Conservation (phyloP, 2,797 vertebrate species). For the Crotalus adamanteus region DNA sequence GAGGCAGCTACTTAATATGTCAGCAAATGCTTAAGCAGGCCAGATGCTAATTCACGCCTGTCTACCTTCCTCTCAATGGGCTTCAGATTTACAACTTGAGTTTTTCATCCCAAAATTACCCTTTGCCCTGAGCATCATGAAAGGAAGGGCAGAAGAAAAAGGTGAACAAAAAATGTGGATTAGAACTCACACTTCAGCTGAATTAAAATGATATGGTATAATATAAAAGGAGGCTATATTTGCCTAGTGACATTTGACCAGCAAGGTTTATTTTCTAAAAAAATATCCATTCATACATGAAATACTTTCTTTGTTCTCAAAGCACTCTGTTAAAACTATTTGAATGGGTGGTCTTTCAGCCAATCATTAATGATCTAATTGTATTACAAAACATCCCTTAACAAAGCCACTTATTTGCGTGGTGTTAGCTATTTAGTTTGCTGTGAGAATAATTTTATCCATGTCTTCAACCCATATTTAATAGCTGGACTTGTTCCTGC, state of each 20-base stretch:
- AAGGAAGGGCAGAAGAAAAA: not conserved
- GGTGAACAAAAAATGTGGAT: not conserved
- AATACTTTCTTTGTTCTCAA: not conserved
- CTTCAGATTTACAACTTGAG: not conserved
- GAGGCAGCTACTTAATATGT: not conserved
- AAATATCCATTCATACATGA: not conserved
- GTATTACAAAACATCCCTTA: not conserved
- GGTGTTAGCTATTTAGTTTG: conserved; percentile 12
- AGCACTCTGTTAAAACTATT: not conserved
- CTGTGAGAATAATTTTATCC: not conserved
- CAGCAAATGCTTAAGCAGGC: too few species aligned
- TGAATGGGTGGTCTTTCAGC: not conserved
- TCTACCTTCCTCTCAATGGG: not conserved
- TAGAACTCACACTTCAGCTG: not conserved
- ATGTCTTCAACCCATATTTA: not conserved
- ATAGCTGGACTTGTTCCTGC: not conserved
- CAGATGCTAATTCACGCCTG: not conserved
- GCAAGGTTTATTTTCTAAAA: not conserved
- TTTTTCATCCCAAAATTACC: not conserved
- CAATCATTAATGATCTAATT: not conserved
- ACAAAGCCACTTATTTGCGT: not conserved
- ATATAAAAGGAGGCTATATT: not conserved
- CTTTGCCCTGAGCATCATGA: not conserved
- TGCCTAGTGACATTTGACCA: not conserved
- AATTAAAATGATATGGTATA: not conserved